Percentiles rank a stretch among this genome's conserved stretches.
These are phyloP conservation scores for Halichoeres trimaculatus DNA, from an alignment of 2,113 vertebrate species.

Conservation along the genomic window DNA sequence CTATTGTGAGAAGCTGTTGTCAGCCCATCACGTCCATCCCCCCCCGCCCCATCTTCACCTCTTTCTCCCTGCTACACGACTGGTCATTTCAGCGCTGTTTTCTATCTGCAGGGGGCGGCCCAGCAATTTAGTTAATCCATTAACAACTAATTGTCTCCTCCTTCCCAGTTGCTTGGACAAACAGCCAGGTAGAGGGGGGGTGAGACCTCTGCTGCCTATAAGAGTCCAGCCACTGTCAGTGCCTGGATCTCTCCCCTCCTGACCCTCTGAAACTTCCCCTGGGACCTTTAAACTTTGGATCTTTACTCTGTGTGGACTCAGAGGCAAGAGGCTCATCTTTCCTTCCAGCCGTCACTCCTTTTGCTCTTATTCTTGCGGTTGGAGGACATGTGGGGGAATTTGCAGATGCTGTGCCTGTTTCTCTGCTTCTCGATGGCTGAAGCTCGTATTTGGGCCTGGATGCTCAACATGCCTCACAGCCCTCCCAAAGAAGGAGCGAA, in stretches of 20 bases:
- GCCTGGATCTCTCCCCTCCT: slow-evolving; percentile 12
- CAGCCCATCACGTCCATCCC: slow-evolving; percentile 57
- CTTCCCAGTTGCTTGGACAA: slow-evolving; percentile 84
- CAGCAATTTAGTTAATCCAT: slow-evolving; percentile 88
- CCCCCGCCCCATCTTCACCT: slow-evolving; percentile 34
- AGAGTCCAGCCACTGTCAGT: slow-evolving; percentile 63
- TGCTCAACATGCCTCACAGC: slow-evolving; percentile 88
- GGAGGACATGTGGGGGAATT: slow-evolving; percentile 61
- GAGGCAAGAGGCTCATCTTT: background rate
- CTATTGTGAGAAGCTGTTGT: slow-evolving; percentile 72
- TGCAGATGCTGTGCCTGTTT: slow-evolving; percentile 66
- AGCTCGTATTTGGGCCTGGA: slow-evolving; percentile 89
- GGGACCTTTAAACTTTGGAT: slow-evolving; percentile 15
- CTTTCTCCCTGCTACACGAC: slow-evolving; percentile 49
- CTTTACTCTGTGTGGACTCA: background rate
- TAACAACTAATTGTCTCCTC: slow-evolving; percentile 92
- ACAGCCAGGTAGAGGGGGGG: slow-evolving; percentile 69
- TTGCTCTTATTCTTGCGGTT: background rate
- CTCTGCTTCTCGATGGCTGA: slow-evolving; percentile 66
- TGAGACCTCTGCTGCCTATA: slow-evolving; percentile 73
- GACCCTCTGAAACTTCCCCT: slow-evolving; percentile 3
- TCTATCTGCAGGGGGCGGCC: slow-evolving; percentile 72
- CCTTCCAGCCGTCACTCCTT: background rate
- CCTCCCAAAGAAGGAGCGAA: slow-evolving; percentile 76
- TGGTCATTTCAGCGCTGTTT: slow-evolving; percentile 74